Evolutionary conservation across 2,888 invertebrate species (phyloP), one percentile per base, ranked within the genome.

Genomic region (Phengaris arion): DNA sequence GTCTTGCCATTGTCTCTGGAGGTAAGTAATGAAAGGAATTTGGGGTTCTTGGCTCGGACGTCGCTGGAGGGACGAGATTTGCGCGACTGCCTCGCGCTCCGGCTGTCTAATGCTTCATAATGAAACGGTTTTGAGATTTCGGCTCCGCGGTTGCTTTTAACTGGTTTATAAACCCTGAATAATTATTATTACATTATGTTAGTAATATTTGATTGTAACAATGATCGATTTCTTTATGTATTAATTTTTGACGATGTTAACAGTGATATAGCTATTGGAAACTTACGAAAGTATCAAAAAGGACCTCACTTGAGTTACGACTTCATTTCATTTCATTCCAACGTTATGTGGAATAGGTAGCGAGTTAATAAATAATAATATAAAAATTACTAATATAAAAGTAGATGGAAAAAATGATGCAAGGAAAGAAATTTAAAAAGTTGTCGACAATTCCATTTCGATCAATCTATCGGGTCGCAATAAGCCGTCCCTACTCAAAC

Each of bases 1-100:
- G 89, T 93, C 92, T 92, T 93, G 87, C 93, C 86, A 94, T 94
- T 94, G 94, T 94, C 94, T 93, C 92, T 90, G 87, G 85, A 93
- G 91, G 93, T 93, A 93, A 93, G 93, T 92, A 93, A 92, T 93
- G 93, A 93, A 90, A 92, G 91, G 91, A 93, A 92, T 92, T 91
- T 91, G 92, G 92, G 91, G 88, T 88, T 89, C 89, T 88, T 86
- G 85, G 85, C 83, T 85, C 84, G 85, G 84, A 83, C 81, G 84
- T 35, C 6, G 64, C 64, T 64, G 35, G 86, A 86, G 89, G 91
- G 91, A 89, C 85, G 87, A 91, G 91, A 92, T 92, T 92, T 92
- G 91, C 92, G 90, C 91, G 90, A 91, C 87, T 90, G 88, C 88
- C 87, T 4, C 89, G 52, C 35, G 52, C 52, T 35, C 70, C 22